A percentile compares a stretch with the other conserved stretches of the same genome.
Evolutionary conservation across 2,888 invertebrate species (phyloP).

Genomic region (Chouioia cunea): DNA sequence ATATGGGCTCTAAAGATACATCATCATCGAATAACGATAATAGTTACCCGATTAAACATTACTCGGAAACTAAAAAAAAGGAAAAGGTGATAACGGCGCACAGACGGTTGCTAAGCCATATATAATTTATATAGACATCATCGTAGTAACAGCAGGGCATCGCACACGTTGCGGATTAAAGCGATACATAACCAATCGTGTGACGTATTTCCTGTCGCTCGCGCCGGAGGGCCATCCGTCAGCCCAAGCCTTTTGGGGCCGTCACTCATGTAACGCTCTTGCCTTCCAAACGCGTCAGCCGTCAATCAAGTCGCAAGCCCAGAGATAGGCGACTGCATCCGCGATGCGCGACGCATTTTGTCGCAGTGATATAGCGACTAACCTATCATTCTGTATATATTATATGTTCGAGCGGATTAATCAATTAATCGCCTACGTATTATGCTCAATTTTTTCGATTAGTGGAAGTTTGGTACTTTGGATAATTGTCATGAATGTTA

Average conservation of each 20-base stretch:
- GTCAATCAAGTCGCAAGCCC: slow-evolving; percentile 24
- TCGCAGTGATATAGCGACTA: not conserved
- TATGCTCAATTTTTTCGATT: not conserved
- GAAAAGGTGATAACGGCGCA: not conserved
- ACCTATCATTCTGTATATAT: not conserved
- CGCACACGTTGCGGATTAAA: slow-evolving; percentile 37
- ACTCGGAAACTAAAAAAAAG: too few species aligned
- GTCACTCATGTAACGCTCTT: slow-evolving; percentile 51
- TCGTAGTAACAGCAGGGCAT: slow-evolving; percentile 2
- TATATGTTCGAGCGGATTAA: slow-evolving; percentile 19
- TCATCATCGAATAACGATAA: too few species aligned
- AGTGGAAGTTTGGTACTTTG: not conserved
- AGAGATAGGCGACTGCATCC: slow-evolving; percentile 26
- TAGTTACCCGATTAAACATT: too few species aligned
- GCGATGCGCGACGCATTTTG: slow-evolving; percentile 16
- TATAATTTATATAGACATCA: not conserved
- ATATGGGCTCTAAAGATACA: too few species aligned
- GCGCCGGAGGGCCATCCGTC: slow-evolving; percentile 61
- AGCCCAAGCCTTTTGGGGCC: slow-evolving; percentile 56
- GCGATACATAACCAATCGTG: slow-evolving; percentile 44
- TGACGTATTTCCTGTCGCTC: slow-evolving; percentile 46
- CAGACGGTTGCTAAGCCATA: too few species aligned
- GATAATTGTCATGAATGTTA: too few species aligned
- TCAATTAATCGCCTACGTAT: slow-evolving; percentile 26
- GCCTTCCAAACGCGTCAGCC: slow-evolving; percentile 25